Base-by-base conservation (phyloP, 2,797 vertebrate species). In the Tolypeutes matacus region DNA sequence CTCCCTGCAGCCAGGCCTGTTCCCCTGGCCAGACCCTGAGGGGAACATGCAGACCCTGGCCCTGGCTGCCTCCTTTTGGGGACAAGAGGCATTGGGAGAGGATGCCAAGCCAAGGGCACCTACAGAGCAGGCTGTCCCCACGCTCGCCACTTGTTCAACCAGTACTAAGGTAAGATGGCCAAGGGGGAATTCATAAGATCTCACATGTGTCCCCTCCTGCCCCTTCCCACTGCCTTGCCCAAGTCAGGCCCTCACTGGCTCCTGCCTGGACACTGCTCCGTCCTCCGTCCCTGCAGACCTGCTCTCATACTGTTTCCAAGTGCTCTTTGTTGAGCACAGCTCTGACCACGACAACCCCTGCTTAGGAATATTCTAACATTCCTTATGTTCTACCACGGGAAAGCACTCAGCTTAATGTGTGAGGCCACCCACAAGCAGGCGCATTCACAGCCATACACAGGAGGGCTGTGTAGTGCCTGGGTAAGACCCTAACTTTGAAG, bases 361-460 rank as follows among this genome's bases (percentile, higher is more conserved):
- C 42, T 70, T 51, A 62, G 77, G 46, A 72, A 72, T n/a, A 17
- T 65, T 49, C 34, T 42, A 36, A 25, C 23, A 46, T 51, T 65
- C 15, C 14, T 58, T 46, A 39, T 84, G 34, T 92, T 80, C 27
- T 29, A 14, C 42, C 2, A n/a, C 42, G 76, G 65, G 58, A 36
- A 81, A 25, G 31, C 70, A 69, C 34, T 46, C 60, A n/a, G 8
- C 72, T 46, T 21, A 3, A 31, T 8, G 51, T 69, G 67, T 1
- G n/a, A 85, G 39, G 27, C 27, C 25, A n/a, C 5, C 49, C n/a
- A 49, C 29, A 53, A 39, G 1, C 18, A 20, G 49, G 29, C 70
- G 39, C 3, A 6, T 13, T 2, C 7, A 34, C 2, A 23, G 39
- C 29, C 8, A 14, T 17, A 23, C 5, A 23, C 3, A 29, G 36